Conservation (phyloP, 2,888 invertebrate genomes). For the Monochamus alternatus region DNA sequence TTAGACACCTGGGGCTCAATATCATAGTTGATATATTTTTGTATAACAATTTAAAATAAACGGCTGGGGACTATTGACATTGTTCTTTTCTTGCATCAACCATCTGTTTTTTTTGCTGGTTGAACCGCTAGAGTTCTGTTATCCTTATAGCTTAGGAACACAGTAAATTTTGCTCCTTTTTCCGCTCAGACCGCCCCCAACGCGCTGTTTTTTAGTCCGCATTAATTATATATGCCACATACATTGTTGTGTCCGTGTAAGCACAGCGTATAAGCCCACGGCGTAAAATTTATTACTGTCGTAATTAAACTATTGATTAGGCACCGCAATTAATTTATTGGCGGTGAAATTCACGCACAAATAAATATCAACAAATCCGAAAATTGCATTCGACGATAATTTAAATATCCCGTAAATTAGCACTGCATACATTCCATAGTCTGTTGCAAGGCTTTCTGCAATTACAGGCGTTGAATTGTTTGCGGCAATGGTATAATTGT, state of each 20-base stretch:
- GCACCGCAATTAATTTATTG: constrained; percentile 24
- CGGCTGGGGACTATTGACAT: no score
- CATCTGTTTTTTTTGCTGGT: no score
- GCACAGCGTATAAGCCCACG: constrained; percentile 1
- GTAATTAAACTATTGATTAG: constrained; percentile 32
- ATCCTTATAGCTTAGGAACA: background rate
- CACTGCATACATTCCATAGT: constrained; percentile 4
- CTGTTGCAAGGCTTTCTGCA: background rate
- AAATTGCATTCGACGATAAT: constrained; percentile 21
- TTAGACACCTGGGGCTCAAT: no score
- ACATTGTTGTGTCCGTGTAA: background rate
- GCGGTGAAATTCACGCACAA: constrained; percentile 14
- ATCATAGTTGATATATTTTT: no score
- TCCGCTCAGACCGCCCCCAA: background rate
- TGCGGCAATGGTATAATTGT: no score
- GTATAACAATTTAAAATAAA: no score
- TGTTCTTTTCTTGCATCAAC: no score
- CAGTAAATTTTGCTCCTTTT: background rate
- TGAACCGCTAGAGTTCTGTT: background rate
- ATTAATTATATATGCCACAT: background rate
- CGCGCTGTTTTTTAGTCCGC: background rate
- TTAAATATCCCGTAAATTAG: constrained; percentile 26
- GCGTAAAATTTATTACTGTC: constrained; percentile 17
- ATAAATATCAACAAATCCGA: constrained; percentile 28
- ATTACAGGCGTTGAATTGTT: no score